Evolutionary conservation across 2,888 invertebrate genomes (phyloP), one percentile per base, ranked within the genome.

Genomic region (Tetragonula carbonaria): DNA sequence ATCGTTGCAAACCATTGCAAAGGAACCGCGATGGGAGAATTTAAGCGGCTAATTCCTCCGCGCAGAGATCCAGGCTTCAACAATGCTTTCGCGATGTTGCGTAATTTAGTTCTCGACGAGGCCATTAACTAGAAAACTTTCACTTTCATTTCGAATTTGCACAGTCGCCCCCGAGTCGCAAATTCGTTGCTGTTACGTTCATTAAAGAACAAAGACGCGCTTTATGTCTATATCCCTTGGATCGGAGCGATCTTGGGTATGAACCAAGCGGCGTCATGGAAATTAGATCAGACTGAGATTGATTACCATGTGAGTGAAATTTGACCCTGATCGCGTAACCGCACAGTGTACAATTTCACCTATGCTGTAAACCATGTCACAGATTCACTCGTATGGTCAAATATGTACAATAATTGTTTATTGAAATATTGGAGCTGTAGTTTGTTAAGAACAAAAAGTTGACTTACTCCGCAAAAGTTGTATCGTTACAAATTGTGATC

Each of bases 281-380:
- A 84, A 86, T 79, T 79, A 86, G 79, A 87, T 84, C 71, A 65
- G 55, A 33, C 57, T 57, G 50, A 57, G 71, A 82, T 86, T 88
- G 82, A 88, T 82, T 78, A 73, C 78, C 66, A 66, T 74, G 65
- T 66, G 62, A 38, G 21, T 33, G 73, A 57, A 83, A 45, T 78
- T 78, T 67, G 77, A 38, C 77, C 67, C 23, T 68, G 66, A 78
- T 67, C 79, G 73, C 73, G 53, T 51, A 65, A 84, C 67, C 68
- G 65, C 68, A 38, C 33, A 21, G 50, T 38, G 18, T 18, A 59
- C 57, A 63, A 71, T 77, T 77, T 21, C 62, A 38, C 62, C 62
- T 51, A 55, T 51, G 4, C 38, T 21, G 3, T 68, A 76, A 53
- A 59, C 50, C 50, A 33, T 50, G 51, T n/a, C n/a, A 18, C 5